Conservation (phyloP, 2,888 invertebrate genomes). For the Oscheius sp. region DNA sequence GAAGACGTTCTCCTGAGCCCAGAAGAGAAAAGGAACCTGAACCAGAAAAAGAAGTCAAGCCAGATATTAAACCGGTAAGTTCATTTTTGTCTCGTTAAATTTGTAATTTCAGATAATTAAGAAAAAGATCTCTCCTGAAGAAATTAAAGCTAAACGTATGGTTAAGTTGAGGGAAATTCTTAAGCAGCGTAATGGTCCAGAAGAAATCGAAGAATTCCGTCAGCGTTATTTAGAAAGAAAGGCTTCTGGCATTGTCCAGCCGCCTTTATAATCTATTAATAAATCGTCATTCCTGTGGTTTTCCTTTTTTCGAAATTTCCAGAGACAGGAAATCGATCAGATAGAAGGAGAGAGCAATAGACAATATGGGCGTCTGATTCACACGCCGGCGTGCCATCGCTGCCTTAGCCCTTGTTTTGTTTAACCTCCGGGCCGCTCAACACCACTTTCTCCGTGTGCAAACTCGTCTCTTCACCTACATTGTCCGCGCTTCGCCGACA, state of each 20-base stretch:
- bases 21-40: slow-evolving; percentile 21
- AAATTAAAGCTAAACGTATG: slow-evolving; percentile 42
- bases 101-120: slow-evolving; percentile 6
- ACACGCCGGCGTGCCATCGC: neutral
- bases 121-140: slow-evolving; percentile 24
- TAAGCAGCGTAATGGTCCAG: slow-evolving; percentile 47
- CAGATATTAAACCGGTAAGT: slow-evolving; percentile 15
- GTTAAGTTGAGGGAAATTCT: slow-evolving; percentile 47
- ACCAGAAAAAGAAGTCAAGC: slow-evolving; percentile 15
- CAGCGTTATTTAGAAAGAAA: slow-evolving; percentile 29
- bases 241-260: slow-evolving; percentile 4
- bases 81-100: too few species aligned
- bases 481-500: slow-evolving; percentile 4
- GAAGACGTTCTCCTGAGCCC: slow-evolving; percentile 22
- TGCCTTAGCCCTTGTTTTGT: slow-evolving; percentile 21
- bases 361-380: neutral
- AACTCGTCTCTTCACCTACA: slow-evolving; percentile 28
- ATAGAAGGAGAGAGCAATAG: neutral
- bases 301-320: neutral
- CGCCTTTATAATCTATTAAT: slow-evolving; percentile 13
- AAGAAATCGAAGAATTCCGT: slow-evolving; percentile 46
- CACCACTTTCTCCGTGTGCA: slow-evolving; percentile 27
- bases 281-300: neutral
- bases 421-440: slow-evolving; percentile 13
- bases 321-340: too few species aligned